phyloP scores from a whole-genome alignment of 2,113 vertebrate genomes.

The Sinocyclocheilus maitianheensis region DNA sequence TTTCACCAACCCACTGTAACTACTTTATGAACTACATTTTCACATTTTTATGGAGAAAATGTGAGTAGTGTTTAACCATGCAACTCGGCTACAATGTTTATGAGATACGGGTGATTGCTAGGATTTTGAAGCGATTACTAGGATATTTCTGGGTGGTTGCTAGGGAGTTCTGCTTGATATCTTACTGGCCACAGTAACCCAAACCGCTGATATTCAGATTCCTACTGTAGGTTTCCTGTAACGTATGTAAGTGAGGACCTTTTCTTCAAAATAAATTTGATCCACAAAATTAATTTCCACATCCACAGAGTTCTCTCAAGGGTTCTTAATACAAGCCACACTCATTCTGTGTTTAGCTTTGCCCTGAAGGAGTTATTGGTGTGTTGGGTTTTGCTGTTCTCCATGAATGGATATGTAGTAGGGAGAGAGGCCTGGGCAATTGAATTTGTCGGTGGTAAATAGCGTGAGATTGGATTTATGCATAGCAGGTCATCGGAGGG shows the following conservation, averaged over 20 bases:
- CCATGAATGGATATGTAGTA: constrained; percentile 4
- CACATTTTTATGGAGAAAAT: not conserved
- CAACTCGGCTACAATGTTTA: not conserved
- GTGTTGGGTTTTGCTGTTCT: not conserved
- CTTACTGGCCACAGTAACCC: not conserved
- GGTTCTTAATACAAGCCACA: not conserved
- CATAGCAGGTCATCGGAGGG: not conserved
- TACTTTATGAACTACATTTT: not conserved
- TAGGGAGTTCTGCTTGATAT: not conserved
- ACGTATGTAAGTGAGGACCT: no score
- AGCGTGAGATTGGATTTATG: constrained; percentile 41
- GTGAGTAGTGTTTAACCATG: not conserved
- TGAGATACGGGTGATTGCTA: no score
- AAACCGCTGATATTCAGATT: not conserved
- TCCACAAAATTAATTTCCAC: not conserved
- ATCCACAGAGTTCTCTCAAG: not conserved
- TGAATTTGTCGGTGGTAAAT: constrained; percentile 36
- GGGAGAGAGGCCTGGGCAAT: not conserved
- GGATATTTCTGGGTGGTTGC: not conserved
- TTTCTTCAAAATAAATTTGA: not conserved
- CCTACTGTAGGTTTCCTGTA: no score
- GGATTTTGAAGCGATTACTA: no score
- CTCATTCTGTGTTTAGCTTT: constrained; percentile 8
- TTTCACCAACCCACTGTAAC: not conserved
- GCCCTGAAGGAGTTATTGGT: constrained; percentile 11